Conservation (phyloP, 2,113 vertebrate species). For the Misgurnus anguillicaudatus region DNA sequence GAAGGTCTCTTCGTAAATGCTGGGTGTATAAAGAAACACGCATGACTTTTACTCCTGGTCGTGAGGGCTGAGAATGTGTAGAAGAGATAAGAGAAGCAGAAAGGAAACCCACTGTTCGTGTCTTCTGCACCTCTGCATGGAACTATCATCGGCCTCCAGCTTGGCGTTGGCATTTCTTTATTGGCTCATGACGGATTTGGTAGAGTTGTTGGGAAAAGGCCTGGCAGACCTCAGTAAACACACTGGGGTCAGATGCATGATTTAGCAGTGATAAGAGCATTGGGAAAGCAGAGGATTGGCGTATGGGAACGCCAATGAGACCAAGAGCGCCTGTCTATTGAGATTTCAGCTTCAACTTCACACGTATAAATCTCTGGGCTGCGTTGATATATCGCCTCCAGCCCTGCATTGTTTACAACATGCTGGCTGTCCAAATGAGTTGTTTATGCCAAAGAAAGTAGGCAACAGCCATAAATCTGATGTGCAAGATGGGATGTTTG, state of each 20-base stretch:
- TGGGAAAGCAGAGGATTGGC: conserved; percentile 18
- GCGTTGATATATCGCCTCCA: conserved; percentile 28
- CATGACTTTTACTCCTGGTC: conserved; percentile 1
- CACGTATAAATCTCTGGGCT: conserved; percentile 28
- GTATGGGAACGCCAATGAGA: conserved; percentile 6
- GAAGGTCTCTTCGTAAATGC: conserved; percentile 17
- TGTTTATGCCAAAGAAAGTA: conserved; percentile 44
- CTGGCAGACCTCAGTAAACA: conserved; percentile 38
- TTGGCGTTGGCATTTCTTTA: conserved; percentile 52
- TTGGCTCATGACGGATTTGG: conserved; percentile 46
- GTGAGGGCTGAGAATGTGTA: conserved; percentile 22
- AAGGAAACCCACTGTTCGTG: conserved; percentile 25
- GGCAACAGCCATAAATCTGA: conserved; percentile 35
- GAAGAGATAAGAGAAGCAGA: conserved; percentile 39
- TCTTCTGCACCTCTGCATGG: conserved; percentile 19
- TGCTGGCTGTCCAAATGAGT: conserved; percentile 43
- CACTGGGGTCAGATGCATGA: conserved; percentile 40
- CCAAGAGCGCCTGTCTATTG: not conserved
- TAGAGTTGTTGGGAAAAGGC: conserved; percentile 16
- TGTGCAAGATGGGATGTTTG: conserved; percentile 33
- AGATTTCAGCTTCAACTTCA: conserved; percentile 29
- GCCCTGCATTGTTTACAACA: conserved; percentile 33
- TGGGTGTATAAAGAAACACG: conserved; percentile 29
- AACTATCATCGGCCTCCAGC: conserved; percentile 36
- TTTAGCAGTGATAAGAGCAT: conserved; percentile 47